phyloP scores from a whole-genome alignment of 2,113 vertebrate genomes.

The Callaeas wilsoni region DNA sequence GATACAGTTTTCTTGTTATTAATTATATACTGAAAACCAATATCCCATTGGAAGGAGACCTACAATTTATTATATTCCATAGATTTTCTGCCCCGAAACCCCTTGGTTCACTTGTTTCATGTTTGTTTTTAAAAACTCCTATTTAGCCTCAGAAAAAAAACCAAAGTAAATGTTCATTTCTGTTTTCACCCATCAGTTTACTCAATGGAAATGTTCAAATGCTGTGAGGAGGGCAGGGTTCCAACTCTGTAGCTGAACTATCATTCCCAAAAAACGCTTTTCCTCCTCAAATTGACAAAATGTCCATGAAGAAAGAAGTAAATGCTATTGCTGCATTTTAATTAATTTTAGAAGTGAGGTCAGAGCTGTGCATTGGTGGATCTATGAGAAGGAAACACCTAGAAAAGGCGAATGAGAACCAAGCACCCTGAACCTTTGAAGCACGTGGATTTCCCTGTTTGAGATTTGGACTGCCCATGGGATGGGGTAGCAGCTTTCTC shows the following conservation, averaged over 20 bases:
- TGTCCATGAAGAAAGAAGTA: background rate
- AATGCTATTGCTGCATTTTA: background rate
- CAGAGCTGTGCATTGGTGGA: background rate
- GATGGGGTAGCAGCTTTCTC: background rate
- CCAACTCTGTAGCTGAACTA: background rate
- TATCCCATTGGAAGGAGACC: constrained; percentile 65
- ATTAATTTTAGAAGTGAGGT: background rate
- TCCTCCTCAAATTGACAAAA: background rate
- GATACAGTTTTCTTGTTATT: constrained; percentile 82
- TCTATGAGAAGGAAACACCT: background rate
- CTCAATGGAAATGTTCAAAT: background rate
- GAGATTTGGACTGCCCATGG: background rate
- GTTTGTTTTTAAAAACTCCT: background rate
- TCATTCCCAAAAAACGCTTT: background rate
- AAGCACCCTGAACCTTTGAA: background rate
- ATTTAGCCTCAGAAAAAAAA: background rate
- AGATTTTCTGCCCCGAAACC: background rate
- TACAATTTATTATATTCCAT: constrained; percentile 48
- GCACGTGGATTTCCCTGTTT: background rate
- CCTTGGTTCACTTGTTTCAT: background rate
- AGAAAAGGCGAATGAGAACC: background rate
- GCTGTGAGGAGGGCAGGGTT: background rate
- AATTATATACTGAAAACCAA: constrained; percentile 81
- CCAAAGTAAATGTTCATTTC: background rate
- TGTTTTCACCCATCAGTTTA: background rate